These are phyloP conservation scores for Ectropis grisescens DNA, from an alignment of 1,140 invertebrate species.

Conservation along the genomic window DNA sequence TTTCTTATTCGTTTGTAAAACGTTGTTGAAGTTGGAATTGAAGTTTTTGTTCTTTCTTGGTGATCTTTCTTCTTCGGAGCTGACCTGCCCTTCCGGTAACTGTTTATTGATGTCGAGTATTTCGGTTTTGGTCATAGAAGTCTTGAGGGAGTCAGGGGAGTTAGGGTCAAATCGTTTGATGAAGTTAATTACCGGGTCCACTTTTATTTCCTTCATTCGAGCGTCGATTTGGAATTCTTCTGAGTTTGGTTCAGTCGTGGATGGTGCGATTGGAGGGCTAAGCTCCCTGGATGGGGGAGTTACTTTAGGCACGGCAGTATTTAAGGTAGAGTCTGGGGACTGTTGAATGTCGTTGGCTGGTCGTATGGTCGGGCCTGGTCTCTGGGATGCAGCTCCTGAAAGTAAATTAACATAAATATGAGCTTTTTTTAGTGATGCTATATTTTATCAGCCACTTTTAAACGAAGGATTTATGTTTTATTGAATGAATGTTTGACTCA, in stretches of 20 bases:
- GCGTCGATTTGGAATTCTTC: constrained; percentile 25
- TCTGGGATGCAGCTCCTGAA: constrained; percentile 21
- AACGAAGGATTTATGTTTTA: no score
- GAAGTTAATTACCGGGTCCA: constrained; percentile 48
- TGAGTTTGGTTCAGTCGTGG: constrained; percentile 21
- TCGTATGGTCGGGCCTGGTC: constrained; percentile 15
- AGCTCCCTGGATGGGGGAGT: constrained; percentile 21
- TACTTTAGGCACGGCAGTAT: constrained; percentile 5
- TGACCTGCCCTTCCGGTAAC: constrained; percentile 42
- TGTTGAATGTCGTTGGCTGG: constrained; percentile 11
- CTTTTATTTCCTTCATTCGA: constrained; percentile 13
- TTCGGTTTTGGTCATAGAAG: constrained; percentile 48
- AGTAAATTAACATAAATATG: no score
- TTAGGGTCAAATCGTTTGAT: constrained; percentile 64
- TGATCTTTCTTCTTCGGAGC: constrained; percentile 45
- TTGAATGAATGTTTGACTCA: no score
- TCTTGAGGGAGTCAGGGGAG: constrained; percentile 39
- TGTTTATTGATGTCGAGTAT: constrained; percentile 49
- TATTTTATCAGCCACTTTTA: no score
- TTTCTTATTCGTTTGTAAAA: constrained; percentile 35
- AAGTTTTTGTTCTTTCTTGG: constrained; percentile 42
- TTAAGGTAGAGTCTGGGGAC: constrained; percentile 3
- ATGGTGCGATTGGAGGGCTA: constrained; percentile 23
- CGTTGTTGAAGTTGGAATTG: constrained; percentile 34
- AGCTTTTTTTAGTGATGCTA: no score